These are phyloP conservation scores for Saturnia japonica DNA, from an alignment of 2,888 invertebrate genomes.

Conservation along the genomic window DNA sequence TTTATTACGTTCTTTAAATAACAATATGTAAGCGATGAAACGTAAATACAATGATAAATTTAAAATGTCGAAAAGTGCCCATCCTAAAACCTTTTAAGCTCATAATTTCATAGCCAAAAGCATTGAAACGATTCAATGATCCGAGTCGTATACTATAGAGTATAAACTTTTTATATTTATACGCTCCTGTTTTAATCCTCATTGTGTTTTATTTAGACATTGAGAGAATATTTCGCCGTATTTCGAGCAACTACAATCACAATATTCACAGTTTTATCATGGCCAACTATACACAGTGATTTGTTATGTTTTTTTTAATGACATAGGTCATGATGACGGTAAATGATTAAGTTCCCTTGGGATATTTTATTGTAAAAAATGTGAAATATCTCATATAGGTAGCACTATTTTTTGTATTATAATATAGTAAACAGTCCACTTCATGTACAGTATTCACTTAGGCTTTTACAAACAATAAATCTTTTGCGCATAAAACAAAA, in stretches of 20 bases:
- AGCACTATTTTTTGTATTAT: no score
- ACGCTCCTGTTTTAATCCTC: not conserved
- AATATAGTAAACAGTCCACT: no score
- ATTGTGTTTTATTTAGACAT: not conserved
- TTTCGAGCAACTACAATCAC: no score
- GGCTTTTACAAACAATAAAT: not conserved
- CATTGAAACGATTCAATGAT: slow-evolving; percentile 22
- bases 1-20: not conserved
- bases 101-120: slow-evolving; percentile 21
- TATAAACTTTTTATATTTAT: not conserved
- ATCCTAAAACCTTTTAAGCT: slow-evolving; percentile 34
- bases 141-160: not conserved
- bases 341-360: not conserved
- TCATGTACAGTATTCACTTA: no score
- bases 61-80: slow-evolving; percentile 20
- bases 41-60: not conserved
- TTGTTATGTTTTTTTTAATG: not conserved
- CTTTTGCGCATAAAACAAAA: not conserved
- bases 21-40: not conserved
- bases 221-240: not conserved
- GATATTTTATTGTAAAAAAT: not conserved
- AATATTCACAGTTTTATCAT: no score
- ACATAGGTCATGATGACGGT: not conserved
- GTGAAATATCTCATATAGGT: not conserved
- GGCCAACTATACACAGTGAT: not conserved